Evolutionary conservation across 30 jellyfish, hydroid and myxozoan species (phyloP), one percentile per base, ranked within the genome.

Genomic region (Aurelia sp.): DNA sequence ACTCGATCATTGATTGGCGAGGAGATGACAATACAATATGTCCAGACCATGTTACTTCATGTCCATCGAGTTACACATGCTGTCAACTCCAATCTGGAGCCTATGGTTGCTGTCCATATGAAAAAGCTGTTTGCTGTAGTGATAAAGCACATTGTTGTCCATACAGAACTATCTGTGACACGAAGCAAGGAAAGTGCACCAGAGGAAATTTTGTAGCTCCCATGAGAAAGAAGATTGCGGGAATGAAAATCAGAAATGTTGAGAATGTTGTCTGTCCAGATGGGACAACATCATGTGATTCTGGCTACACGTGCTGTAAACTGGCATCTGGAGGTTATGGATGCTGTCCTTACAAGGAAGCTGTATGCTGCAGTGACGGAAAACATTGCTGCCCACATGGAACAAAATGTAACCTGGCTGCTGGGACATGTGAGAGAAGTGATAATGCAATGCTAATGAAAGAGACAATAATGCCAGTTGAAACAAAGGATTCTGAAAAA

Each of bases 61-160:
- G 97, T 78, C 92, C 92, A 11, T 55, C 84, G 38, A 89, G 89
- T 5, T 17, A 62, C 68, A 88, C 97, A 8, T 88, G 97, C 57
- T 88, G 97, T 74, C 80, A 88, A 55, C 75, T 88, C 17, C 68
- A 80, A 15, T 17, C 89, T 52, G 97, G 97, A 22, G 64, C 78
- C 52, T 88, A 78, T 55, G 97, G 97, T 18, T 88, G 97, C 31
- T 88, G 97, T 80, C 97, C 97, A 5, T 68, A 22, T 44, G 65
- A 5, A 58, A 58, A 58, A 0, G 67, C 67, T 15, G 67, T 58
- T 58, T 58, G 67, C 27, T 58, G 67, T 20, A 58, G 24, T 58
- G 67, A 58, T 20, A 58, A 58, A 20, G 67, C 67, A 20, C 67
- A 58, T 58, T 58, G 67, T 10, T 58, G 67, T 20, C 67, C 67